Percentiles rank a stretch among this genome's conserved stretches.
These are phyloP conservation scores for Kryptolebias marmoratus DNA, from an alignment of 2,113 vertebrate genomes.

Conservation along the genomic window DNA sequence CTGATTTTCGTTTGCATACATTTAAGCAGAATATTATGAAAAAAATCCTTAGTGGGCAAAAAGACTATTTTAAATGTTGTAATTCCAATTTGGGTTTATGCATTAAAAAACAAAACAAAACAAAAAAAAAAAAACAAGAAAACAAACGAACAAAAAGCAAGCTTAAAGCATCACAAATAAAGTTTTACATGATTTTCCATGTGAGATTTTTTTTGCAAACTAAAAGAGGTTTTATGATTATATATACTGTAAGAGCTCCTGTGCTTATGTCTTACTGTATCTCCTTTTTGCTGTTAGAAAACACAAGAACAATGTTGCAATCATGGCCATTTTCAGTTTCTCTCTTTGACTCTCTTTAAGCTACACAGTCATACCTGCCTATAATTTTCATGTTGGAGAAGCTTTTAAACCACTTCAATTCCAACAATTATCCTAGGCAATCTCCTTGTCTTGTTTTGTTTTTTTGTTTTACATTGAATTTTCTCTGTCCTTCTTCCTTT, in stretches of 20 bases:
- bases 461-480: background rate
- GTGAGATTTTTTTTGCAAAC: no score
- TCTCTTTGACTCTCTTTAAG: background rate
- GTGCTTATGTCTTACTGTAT: background rate
- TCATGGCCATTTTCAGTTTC: background rate
- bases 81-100: no score
- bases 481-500: slow-evolving; percentile 1
- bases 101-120: no score
- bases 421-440: slow-evolving; percentile 5
- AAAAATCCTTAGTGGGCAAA: no score
- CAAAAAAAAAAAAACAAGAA: no score
- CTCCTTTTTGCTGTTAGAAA: background rate
- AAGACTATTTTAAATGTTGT: no score
- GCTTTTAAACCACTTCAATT: background rate
- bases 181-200: no score
- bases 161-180: no score
- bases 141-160: no score
- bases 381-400: slow-evolving; percentile 10
- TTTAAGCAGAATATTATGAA: no score
- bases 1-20: no score
- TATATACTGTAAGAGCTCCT: background rate
- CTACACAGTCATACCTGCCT: background rate
- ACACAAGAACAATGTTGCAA: background rate
- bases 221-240: background rate
- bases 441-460: background rate